Evolutionary conservation across 2,888 invertebrate genomes (phyloP), one percentile per base, ranked within the genome.

Genomic region (Pseudococcus jackbeardsleyi): DNA sequence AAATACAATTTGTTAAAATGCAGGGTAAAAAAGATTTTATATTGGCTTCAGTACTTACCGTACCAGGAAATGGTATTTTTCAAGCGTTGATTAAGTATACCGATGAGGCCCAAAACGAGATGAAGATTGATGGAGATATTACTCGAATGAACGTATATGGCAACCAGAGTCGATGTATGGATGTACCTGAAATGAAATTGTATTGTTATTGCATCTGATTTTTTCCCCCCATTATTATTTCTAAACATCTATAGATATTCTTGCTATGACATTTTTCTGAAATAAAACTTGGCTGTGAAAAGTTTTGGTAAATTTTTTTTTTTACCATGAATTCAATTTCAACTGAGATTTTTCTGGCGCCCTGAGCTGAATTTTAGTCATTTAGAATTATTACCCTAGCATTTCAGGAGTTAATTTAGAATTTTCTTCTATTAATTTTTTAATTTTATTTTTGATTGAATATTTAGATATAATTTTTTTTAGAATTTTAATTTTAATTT

Each of bases 101-200:
- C 92, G 94, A 33, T 15, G 72, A 33, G 33, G 5, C 15, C 17
- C 72, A 15, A 33, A 19, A 6, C 17, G 6, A 33, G 15, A 33
- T 72, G 26, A 15, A 72, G 8, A 15, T 33, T 8, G 33, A 33
- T 0, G 97, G 96, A 26, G 94, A 95, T 50, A 93, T 96, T 82
- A 96, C 96, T 91, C 93, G 96, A 86, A 93, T 96, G 87, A 96
- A 96, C 91, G 92, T 95, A 50, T 96, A 96, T 91, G 96, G 96
- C n/a, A 93, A 94, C 87, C 96, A 96, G 91, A 96, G 96, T 91
- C 93, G 93, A 90, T 96, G 96, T 91, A 93, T 96, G 84, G 94
- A 90, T 94, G 84, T 94, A 90, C 95, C 94, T 90, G 93, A 94
- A 90, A 92, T 96, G 89, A 96, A 96, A 91, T 93, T 96, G 89